phyloP scores from a whole-genome alignment of 2,113 vertebrate genomes.

The Ranitomeya imitator region DNA sequence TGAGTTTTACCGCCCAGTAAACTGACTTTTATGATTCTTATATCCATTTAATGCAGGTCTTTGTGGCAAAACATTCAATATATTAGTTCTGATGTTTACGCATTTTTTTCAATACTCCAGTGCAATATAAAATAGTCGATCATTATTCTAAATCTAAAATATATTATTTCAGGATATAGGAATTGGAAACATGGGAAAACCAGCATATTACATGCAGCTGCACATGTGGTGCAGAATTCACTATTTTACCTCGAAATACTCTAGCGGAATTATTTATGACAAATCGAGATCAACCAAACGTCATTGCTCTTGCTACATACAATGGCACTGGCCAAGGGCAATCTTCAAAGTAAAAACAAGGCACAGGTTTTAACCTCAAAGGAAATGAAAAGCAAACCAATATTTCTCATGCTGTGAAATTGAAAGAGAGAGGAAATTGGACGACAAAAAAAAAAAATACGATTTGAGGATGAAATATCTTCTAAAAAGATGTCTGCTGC shows the following conservation, averaged over 20 bases:
- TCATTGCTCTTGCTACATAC: conserved; percentile 25
- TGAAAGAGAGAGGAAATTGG: conserved; percentile 54
- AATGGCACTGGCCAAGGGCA: conserved; percentile 54
- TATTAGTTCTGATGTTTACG: background rate
- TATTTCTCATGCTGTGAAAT: conserved; percentile 57
- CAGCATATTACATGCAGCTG: conserved; percentile 9
- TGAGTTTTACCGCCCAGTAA: background rate
- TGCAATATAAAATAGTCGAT: background rate
- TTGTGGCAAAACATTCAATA: background rate
- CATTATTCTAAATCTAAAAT: background rate
- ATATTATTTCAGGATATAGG: background rate
- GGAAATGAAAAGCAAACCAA: conserved; percentile 55
- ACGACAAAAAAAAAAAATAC: conserved; percentile 32
- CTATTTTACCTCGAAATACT: conserved; percentile 4
- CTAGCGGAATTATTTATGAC: conserved; percentile 42
- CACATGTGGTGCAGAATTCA: conserved; percentile 14
- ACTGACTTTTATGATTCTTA: background rate
- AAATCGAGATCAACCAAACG: conserved; percentile 23
- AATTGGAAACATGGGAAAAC: background rate
- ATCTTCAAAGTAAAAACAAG: conserved; percentile 56
- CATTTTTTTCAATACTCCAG: background rate
- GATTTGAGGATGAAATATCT: conserved; percentile 29
- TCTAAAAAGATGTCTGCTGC: conserved; percentile 17
- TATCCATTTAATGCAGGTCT: background rate
- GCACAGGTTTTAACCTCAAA: conserved; percentile 56